Evolutionary conservation across 1,140 invertebrate species (phyloP).

Genomic region (Brachionus rotundiformis): DNA sequence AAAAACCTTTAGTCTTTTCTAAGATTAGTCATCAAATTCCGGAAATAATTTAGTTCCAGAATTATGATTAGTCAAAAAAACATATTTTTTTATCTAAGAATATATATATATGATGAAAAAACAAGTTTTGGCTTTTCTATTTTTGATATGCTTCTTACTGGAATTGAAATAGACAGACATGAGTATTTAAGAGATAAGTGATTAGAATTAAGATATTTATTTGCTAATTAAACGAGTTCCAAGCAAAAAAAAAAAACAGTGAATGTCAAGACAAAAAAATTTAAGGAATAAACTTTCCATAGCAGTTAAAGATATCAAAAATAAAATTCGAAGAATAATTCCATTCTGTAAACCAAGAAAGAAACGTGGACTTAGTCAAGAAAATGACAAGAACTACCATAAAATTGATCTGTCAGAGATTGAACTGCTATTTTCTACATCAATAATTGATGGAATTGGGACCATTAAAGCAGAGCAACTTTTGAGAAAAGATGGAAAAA

Average conservation of each 20-base stretch:
- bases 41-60: slow-evolving; percentile 1
- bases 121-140: background rate
- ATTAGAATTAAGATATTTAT: too few relatives aligned
- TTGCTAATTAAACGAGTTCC: background rate
- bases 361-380: background rate
- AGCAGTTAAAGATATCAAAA: background rate
- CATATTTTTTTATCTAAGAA: too few relatives aligned
- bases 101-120: background rate
- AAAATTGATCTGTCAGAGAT: background rate
- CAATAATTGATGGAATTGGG: background rate
- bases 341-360: slow-evolving; percentile 14
- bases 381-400: background rate
- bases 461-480: background rate
- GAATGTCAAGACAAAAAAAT: background rate
- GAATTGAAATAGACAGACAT: background rate
- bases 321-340: slow-evolving; percentile 23
- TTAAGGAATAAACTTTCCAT: background rate
- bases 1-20: background rate
- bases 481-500: background rate
- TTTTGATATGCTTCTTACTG: background rate
- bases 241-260: background rate
- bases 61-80: background rate
- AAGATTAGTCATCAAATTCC: background rate
- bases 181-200: background rate
- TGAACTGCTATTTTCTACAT: background rate